Conservation (phyloP, 2,113 vertebrate genomes). For the Seriola dumerili region DNA sequence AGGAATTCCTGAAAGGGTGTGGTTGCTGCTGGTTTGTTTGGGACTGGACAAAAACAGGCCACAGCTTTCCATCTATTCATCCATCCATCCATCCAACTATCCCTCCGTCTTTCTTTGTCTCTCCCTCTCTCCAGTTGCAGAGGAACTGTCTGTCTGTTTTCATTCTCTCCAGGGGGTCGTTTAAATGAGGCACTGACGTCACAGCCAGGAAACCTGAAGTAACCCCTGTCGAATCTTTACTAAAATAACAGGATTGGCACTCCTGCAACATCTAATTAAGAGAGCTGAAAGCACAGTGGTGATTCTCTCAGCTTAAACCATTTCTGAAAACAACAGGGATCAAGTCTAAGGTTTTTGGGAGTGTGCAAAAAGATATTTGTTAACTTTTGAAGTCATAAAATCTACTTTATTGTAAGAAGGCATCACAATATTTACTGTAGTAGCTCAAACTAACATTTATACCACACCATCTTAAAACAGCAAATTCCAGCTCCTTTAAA, state of each 20-base stretch:
- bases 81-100: constrained; percentile 8
- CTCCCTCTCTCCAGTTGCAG: constrained; percentile 28
- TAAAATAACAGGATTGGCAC: constrained; percentile 57
- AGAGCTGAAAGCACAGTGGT: constrained; percentile 6
- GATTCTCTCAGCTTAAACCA: constrained; percentile 8
- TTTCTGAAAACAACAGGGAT: constrained; percentile 30
- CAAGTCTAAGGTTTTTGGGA: not conserved
- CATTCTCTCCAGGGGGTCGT: constrained; percentile 46
- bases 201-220: constrained; percentile 56
- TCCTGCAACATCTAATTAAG: constrained; percentile 41
- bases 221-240: constrained; percentile 51
- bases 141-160: constrained; percentile 55
- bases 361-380: not conserved
- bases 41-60: constrained; percentile 71
- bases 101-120: constrained; percentile 37
- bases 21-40: constrained; percentile 70
- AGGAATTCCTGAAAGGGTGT: constrained; percentile 82
- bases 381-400: constrained; percentile 34
- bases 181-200: constrained; percentile 57
- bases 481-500: constrained; percentile 22
- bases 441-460: constrained; percentile 19
- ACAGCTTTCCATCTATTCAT: constrained; percentile 68
- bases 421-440: constrained; percentile 26
- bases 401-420: not conserved
- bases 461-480: not conserved